Evolutionary conservation across 1,140 invertebrate species (phyloP), one percentile per base, ranked within the genome.

Genomic region (Nasonia longicornis): DNA sequence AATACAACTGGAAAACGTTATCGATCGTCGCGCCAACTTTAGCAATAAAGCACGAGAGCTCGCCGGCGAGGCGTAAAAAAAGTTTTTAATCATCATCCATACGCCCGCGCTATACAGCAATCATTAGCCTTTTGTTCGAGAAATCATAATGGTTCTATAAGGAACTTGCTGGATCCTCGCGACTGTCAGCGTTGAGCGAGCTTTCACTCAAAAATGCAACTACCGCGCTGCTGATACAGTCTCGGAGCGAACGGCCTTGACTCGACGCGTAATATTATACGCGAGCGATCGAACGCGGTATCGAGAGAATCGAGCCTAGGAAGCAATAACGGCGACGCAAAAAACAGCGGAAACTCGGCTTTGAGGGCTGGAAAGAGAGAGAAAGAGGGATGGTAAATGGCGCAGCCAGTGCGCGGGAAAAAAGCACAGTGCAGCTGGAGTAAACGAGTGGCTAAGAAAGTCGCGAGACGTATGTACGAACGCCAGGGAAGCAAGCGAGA

Each of bases 401-500:
- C 48, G 72, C 20, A 58, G 20, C 52, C 0, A 58, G 2, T 58
- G 26, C 26, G 10, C 45, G 10, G 45, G 52, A 1, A n/a, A 20
- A 58, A 58, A 16, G 3, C 3, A 20, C 16, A 7, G 52, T 58
- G 20, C 20, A 74, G 75, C 45, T 16, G 12, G 38, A 22, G 29
- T 64, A 63, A 35, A 63, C 16, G 52, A 35, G 20, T 29, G 29
- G 52, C 22, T 63, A 63, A 75, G 16, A 35, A 75, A 26, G 73
- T n/a, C 22, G 74, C 29, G 70, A 73, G 73, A 29, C n/a, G 38
- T 42, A 74, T 63, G 35, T 20, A 69, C 31, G 52, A 20, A 82
- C 81, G 86, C 87, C 86, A 85, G 84, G 78, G 85, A 85, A 42
- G 86, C 83, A 84, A 79, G 84, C 79, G 66, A 83, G 83, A 80